A percentile compares a stretch with the other conserved stretches of the same genome.
phyloP scores from a whole-genome alignment of 1,140 invertebrate genomes.

The Rhyzopertha dominica region DNA sequence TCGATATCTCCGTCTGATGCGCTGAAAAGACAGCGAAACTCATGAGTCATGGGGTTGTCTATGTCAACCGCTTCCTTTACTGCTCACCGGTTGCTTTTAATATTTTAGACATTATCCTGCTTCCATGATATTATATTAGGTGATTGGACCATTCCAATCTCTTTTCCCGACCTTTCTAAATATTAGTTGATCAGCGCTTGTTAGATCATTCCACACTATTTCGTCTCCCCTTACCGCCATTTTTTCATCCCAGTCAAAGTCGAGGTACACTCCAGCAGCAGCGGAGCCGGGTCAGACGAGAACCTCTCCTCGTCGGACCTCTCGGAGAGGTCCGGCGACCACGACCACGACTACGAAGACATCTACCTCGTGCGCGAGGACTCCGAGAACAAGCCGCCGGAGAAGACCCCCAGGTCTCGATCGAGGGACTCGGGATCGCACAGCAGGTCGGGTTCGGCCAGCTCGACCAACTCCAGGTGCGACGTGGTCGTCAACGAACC shows the following conservation, averaged over 20 bases:
- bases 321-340: constrained; percentile 47
- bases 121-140: too few species aligned
- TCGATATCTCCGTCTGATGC: too few species aligned
- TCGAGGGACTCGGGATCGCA: constrained; percentile 62
- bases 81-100: too few species aligned
- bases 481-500: constrained; percentile 41
- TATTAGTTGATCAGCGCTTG: too few species aligned
- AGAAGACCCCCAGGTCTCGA: constrained; percentile 45
- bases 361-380: constrained; percentile 64
- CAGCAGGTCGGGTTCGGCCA: constrained; percentile 58
- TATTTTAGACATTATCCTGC: too few species aligned
- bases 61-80: too few species aligned
- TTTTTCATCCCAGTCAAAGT: constrained; percentile 53
- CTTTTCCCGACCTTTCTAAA: too few species aligned
- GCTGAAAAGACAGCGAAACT: too few species aligned
- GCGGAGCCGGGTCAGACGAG: constrained; percentile 55
- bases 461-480: constrained; percentile 46
- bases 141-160: too few species aligned
- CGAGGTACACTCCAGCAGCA: constrained; percentile 60
- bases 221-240: too few species aligned
- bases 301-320: constrained; percentile 53
- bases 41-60: too few species aligned
- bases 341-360: constrained; percentile 69
- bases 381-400: constrained; percentile 25
- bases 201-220: not conserved